Evolutionary conservation across 2,888 invertebrate species (phyloP).

Genomic region (Lasioglossum marginatum): DNA sequence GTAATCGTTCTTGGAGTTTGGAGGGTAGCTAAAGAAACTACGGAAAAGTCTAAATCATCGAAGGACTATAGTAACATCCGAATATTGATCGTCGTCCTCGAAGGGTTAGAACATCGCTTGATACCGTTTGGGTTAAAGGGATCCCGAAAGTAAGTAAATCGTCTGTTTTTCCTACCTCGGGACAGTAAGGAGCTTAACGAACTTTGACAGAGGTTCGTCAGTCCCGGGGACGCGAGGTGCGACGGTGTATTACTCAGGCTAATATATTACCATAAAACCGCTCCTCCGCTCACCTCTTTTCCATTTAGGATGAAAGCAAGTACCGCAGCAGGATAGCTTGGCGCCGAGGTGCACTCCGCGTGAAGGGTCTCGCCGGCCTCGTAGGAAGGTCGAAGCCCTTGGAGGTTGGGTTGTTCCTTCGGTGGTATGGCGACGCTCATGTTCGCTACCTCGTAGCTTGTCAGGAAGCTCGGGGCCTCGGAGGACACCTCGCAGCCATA

Average conservation of each 20-base stretch:
- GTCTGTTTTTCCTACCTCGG: background rate
- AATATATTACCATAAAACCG: conserved; percentile 2
- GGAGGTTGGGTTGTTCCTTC: conserved; percentile 76
- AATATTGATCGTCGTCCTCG: background rate
- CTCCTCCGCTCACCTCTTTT: conserved; percentile 74
- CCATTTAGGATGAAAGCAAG: conserved; percentile 81
- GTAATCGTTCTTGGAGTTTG: too few species aligned
- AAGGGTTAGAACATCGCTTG: background rate
- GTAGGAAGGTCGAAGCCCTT: conserved; percentile 79
- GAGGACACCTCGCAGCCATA: conserved; percentile 82
- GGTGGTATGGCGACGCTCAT: conserved; percentile 81
- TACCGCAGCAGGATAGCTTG: conserved; percentile 79
- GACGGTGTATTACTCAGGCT: background rate
- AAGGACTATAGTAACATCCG: too few species aligned
- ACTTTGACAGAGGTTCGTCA: background rate
- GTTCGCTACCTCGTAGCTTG: conserved; percentile 78
- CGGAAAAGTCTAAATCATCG: too few species aligned
- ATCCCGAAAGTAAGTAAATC: background rate
- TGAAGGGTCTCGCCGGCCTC: conserved; percentile 79
- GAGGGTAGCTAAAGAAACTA: too few species aligned
- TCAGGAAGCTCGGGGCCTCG: conserved; percentile 78
- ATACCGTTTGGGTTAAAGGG: background rate
- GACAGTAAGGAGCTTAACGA: background rate
- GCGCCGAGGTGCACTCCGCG: conserved; percentile 80
- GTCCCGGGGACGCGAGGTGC: background rate